Evolutionary conservation across 2,797 vertebrate species (phyloP), one percentile per base, ranked within the genome.

Genomic region (Caiman crocodilus): DNA sequence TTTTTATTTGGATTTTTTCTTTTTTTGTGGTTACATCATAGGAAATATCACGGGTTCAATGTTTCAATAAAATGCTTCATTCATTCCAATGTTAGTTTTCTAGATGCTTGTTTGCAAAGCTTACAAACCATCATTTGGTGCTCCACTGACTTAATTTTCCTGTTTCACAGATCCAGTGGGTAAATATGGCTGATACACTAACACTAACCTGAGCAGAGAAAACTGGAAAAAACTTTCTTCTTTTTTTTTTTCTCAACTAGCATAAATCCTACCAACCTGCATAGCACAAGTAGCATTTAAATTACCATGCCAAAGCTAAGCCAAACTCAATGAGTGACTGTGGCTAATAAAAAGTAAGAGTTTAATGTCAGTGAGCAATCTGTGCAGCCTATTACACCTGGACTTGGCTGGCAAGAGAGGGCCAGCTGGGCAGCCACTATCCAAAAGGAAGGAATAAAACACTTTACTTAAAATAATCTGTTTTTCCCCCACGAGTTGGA

Each of bases 151-250:
- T 94, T 88, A 76, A 64, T 92, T 95, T 95, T 93, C 88, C 89
- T 71, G 73, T 87, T 82, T 74, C 71, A 90, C 76, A 79, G 86
- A 95, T 90, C 90, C 58, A 88, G 88, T 90, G 81, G 77, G 91
- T 87, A 96, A 95, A 90, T 91, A 92, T 11, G 4, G 42, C 50
- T 86, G 89, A 88, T 73, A 57, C 83, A 86, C 89, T 89, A 95
- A 95, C 92, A 90, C 90, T 95, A 95, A 95, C 90, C 92, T 93
- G 71, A 95, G 94, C 87, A 95, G 93, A 96, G 91, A 96, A 89
- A 91, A 58, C 81, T 94, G 76, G 87, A 59, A 87, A 93, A 88
- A 30, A 88, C 84, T 35, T 13, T 90, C 87, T 94, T 82, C 92
- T 95, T 93, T 91, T 84, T 76, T 60, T 91, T 92, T 91, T 63